Evolutionary conservation across 2,113 vertebrate species (phyloP), one percentile per base, ranked within the genome.

Genomic region (Odobenus rosmarus): DNA sequence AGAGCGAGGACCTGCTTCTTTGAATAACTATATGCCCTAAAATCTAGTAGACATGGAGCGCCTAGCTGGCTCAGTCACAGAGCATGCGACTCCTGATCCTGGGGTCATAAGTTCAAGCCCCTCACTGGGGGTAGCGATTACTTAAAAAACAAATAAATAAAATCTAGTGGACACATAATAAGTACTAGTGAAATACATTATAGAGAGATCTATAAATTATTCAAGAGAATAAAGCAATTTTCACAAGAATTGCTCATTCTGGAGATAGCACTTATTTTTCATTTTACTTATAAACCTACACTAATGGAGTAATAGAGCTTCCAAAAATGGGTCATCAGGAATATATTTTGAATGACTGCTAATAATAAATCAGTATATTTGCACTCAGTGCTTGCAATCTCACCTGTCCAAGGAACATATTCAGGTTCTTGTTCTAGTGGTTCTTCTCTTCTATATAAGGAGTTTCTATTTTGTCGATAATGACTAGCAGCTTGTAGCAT

Each of bases 351-450:
- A 82, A 16, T 2, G 9, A 49, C 46, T 18, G 24, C 51, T n/a
- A 79, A 12, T 39, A 79, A 23, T 21, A 80, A 36, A 24, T 46
- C 42, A 36, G 84, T 15, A 4, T 16, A 3, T 21, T 53, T 80
- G 76, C 19, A 36, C 18, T 42, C 21, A 21, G 18, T 6, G 42
- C 62, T 49, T 6, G 39, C 19, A 36, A 39, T 94, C 98, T 98
- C 94, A 99, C 99, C 99, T 98, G 99, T 99, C 99, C 99, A 99
- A 0, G 99, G 99, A 97, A 99, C 94, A 96, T 99, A 99, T 95
- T 99, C 99, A 0, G 99, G 99, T 79, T 99, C 99, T 51, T 98
- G 95, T 81, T 98, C 98, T 16, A 93, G 69, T 2, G 98, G 98
- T 16, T 99, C 99, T 97, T 99, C 98, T 6, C 98, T 98, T 98